Base-by-base conservation (phyloP, 2,888 invertebrate genomes). In the Lycocerus yunnanus region DNA sequence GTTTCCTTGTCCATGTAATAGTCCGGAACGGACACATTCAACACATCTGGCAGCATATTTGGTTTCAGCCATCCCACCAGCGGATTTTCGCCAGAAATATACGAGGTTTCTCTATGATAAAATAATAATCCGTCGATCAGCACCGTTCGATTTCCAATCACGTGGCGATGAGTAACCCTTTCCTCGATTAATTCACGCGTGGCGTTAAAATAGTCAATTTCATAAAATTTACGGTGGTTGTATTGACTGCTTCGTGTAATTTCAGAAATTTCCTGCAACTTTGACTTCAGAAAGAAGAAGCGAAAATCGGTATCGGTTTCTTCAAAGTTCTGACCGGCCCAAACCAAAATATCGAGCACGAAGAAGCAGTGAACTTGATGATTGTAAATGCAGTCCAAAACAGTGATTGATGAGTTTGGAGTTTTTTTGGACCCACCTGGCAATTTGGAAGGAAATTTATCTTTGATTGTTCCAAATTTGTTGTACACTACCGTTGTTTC, bases 61-160 rank as follows among this genome's bases (percentile, higher is more conserved):
- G 95, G 91, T 84, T 93, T 97, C 1, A 99, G 88, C 98, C 98
- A 99, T 1, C 94, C 93, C 1, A 97, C 96, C 9, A 99, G 87
- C 0, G 98, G 98, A 0, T 97, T 96, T 68, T 90, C 87, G 1
- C 96, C 96, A 68, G 79, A 78, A 18, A 77, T 78, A 78, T 99
- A 99, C 80, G 92, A 92, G 0, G 93, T 92, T 77, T 92, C 89
- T 81, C 93, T 94, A 86, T 98, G 97, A 86, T 95, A 99, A 87
- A 99, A 98, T 70, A 98, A 88, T 58, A 97, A 85, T 0, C 99
- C 99, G 86, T 98, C 98, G 70, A 97, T 85, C 67, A 86, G 79
- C 0, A 92, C 88, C 10, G 76, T 76, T 74, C 88, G 83, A 0
- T 88, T 84, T 80, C 81, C 85, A 82, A 71, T 80, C 79, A 60